Evolutionary conservation across 2,888 invertebrate genomes (phyloP), one percentile per base, ranked within the genome.

Genomic region (Chloromyia formosa): DNA sequence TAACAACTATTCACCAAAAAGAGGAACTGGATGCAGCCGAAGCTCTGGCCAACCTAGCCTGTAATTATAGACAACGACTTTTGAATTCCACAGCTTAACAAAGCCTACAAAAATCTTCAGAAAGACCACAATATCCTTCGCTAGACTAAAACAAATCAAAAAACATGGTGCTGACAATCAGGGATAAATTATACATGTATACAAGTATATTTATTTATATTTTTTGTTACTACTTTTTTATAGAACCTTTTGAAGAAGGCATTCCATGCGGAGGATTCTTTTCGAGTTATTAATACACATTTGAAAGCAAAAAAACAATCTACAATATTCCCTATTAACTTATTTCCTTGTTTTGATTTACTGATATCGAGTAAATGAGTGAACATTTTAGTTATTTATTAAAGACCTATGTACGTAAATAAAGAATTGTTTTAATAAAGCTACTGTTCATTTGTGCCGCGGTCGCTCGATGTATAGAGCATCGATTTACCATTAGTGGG

Each of bases 21-120:
- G 92, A 92, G 81, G 93, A 93, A 81, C 87, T 93, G 22, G 93
- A 93, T 81, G 93, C 93, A 0, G 93, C 93, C 0, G 92, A 92
- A 77, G 92, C 93, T 0, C 85, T 93, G 7, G 92, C 93, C 0
- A 88, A 89, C 72, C 84, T 93, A 76, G 92, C 92, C 1, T 86
- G 87, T 27, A 85, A 86, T 78, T 85, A 82, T 77, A 80, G 84
- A 40, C 84, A 83, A 76, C 82, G 83, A 72, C 81, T 83, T 79
- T 77, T 83, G 66, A 82, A 83, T 72, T 76, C 80, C 10, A 71
- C 71, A 9, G 73, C 69, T 5, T 78, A 74, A 56, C 40, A 42
- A 35, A 35, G 27, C 27, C 27, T 35, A 4, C n/a, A 10, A 7
- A 35, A 35, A 14, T 10, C 60, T 22, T 60, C 42, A 10, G 18